Conservation (phyloP, 2,113 vertebrate species). For the Orcinus orca region DNA sequence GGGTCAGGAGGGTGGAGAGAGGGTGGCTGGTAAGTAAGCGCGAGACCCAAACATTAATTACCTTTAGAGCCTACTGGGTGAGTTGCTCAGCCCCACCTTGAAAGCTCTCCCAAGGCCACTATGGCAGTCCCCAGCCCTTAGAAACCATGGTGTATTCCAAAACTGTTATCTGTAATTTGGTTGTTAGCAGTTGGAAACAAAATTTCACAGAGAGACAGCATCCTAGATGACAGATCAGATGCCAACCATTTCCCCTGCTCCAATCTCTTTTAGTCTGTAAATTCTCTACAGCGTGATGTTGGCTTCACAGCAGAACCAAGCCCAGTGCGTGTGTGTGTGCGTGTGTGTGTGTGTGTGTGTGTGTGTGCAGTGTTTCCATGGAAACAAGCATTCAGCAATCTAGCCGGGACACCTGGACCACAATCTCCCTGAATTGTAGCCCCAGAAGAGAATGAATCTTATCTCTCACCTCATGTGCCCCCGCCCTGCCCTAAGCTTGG, state of each 20-base stretch:
- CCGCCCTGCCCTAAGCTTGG: neutral
- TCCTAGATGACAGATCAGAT: slow-evolving; percentile 31
- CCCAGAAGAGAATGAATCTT: neutral
- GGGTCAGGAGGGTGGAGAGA: neutral
- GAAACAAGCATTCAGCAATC: slow-evolving; percentile 52
- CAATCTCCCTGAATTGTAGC: neutral
- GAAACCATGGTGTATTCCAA: neutral
- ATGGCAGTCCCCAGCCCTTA: neutral
- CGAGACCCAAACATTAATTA: neutral
- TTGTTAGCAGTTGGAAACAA: slow-evolving; percentile 48
- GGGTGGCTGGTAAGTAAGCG: neutral
- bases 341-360: neutral
- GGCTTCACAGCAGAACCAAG: slow-evolving; percentile 43
- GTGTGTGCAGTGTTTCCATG: slow-evolving; percentile 46
- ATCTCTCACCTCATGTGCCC: neutral
- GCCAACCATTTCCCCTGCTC: neutral
- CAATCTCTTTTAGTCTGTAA: neutral
- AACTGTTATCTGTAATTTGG: neutral
- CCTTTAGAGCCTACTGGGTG: neutral
- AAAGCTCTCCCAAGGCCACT: neutral
- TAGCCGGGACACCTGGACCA: slow-evolving; percentile 58
- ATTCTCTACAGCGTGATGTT: neutral
- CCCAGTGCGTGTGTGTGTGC: neutral
- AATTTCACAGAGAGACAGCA: neutral
- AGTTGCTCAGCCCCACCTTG: neutral